These are phyloP conservation scores for Uropetala carovei DNA, from an alignment of 2,888 invertebrate genomes.

Conservation along the genomic window DNA sequence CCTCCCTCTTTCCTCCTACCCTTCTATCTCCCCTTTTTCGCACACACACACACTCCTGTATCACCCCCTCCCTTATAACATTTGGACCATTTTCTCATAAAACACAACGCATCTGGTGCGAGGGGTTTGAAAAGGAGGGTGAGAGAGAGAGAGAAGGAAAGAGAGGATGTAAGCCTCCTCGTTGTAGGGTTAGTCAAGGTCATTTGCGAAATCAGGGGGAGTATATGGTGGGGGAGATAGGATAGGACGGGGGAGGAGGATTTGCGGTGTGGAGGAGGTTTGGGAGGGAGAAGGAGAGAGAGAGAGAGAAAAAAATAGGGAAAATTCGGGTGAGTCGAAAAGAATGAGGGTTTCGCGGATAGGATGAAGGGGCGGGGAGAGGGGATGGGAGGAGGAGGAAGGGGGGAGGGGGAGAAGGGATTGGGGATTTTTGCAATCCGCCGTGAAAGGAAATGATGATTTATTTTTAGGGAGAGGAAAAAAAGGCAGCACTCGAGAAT, in stretches of 20 bases:
- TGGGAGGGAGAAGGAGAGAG: background rate
- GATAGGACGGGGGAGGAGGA: background rate
- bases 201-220: conserved; percentile 40
- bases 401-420: background rate
- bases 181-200: conserved; percentile 49
- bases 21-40: background rate
- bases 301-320: background rate
- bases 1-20: background rate
- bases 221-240: too few relatives aligned
- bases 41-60: conserved; percentile 26
- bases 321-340: conserved; percentile 48
- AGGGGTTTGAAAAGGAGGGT: background rate
- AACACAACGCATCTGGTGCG: conserved; percentile 62
- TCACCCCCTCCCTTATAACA: conserved; percentile 50
- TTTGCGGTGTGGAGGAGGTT: background rate
- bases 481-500: background rate
- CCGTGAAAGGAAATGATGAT: conserved; percentile 31
- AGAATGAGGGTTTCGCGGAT: conserved; percentile 20
- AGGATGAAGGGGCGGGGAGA: background rate
- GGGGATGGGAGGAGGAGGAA: background rate
- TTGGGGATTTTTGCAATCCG: background rate
- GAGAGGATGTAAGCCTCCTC: background rate
- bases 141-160: background rate
- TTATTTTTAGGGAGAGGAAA: background rate
- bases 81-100: conserved; percentile 60